Evolutionary conservation across 2,888 invertebrate species (phyloP).

Genomic region (Chalcis sispes): DNA sequence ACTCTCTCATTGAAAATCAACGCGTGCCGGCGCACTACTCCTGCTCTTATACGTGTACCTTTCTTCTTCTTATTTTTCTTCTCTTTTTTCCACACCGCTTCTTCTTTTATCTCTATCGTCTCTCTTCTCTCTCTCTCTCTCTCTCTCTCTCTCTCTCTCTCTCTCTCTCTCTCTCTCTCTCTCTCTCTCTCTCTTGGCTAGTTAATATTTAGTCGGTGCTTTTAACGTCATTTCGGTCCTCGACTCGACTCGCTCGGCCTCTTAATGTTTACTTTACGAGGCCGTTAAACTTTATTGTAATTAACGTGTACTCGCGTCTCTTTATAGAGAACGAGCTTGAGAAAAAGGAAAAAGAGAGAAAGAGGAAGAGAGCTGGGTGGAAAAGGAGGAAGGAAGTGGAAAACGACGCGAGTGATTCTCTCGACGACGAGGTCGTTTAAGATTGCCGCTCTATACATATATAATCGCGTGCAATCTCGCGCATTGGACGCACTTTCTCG

Average conservation of each 20-base stretch:
- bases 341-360: not conserved
- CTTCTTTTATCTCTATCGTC: too few relatives aligned
- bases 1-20: too few relatives aligned
- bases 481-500: too few relatives aligned
- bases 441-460: too few relatives aligned
- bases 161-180: not conserved
- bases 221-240: conserved; percentile 32
- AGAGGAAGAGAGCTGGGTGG: not conserved
- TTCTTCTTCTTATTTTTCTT: too few relatives aligned
- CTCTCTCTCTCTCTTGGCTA: not conserved
- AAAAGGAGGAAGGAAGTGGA: not conserved
- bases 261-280: conserved; percentile 50
- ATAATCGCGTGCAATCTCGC: conserved; percentile 8
- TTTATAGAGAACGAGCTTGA: not conserved
- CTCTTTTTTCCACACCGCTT: not conserved
- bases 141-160: not conserved
- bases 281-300: conserved; percentile 49
- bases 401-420: conserved; percentile 26
- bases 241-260: not conserved
- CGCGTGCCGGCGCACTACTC: too few relatives aligned
- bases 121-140: conserved; percentile 5
- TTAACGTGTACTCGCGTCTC: conserved; percentile 33
- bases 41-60: too few relatives aligned
- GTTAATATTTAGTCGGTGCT: conserved; percentile 44
- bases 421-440: conserved; percentile 21